Percentiles rank a stretch among this genome's conserved stretches.
phyloP scores from a whole-genome alignment of 2,888 invertebrate species.

The Dinocampus coccinellae region DNA sequence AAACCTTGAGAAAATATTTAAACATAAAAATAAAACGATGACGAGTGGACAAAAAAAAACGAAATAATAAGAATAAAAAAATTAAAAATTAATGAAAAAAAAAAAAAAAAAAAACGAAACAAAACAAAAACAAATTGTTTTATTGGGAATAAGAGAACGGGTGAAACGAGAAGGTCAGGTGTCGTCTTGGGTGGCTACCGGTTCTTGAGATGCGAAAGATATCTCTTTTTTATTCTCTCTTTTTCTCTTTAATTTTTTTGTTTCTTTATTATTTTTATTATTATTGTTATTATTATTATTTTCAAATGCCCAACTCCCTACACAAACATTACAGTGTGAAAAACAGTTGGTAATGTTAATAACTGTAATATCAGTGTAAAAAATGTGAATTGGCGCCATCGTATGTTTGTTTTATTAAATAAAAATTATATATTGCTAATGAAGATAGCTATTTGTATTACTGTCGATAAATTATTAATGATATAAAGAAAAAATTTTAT shows the following conservation, averaged over 20 bases:
- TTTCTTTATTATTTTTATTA: not conserved
- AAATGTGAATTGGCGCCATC: not conserved
- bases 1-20: conserved; percentile 30
- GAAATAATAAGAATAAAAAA: not conserved
- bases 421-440: not conserved
- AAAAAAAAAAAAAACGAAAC: conserved; percentile 39
- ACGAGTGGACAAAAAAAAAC: conserved; percentile 29
- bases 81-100: not conserved
- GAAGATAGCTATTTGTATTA: not conserved
- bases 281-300: not conserved
- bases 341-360: not conserved
- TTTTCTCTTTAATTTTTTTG: not conserved
- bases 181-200: conserved; percentile 67
- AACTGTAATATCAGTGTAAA: not conserved
- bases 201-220: conserved; percentile 47
- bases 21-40: not conserved
- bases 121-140: conserved; percentile 34
- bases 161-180: conserved; percentile 13
- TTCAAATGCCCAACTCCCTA: not conserved
- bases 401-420: no score
- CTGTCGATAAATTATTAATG: not conserved
- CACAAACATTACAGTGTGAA: not conserved
- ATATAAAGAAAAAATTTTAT: no score
- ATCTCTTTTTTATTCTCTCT: not conserved
- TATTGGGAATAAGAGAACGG: conserved; percentile 18